Percentiles rank a stretch among this genome's conserved stretches.
Conservation (phyloP, 2,797 vertebrate species). For the Etheostoma nigrum region DNA sequence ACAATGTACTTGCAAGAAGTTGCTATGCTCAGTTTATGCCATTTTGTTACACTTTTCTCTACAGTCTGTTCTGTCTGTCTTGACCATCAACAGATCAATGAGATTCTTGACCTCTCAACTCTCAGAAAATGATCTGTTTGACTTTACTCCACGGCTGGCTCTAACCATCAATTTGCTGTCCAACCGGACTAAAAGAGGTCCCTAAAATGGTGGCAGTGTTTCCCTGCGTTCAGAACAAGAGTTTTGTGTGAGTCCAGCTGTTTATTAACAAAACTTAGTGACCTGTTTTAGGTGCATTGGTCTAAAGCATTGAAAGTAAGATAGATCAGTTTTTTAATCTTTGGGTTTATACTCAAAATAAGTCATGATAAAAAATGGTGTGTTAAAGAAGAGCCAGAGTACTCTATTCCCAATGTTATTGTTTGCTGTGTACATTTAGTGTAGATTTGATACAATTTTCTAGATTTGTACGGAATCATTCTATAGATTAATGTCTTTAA, state of each 20-base stretch:
- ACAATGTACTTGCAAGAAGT: not conserved
- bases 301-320: slow-evolving; percentile 21
- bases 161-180: slow-evolving; percentile 59
- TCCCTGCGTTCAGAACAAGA: slow-evolving; percentile 14
- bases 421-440: not conserved
- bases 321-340: slow-evolving; percentile 6
- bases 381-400: too few relatives aligned
- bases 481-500: not conserved
- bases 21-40: slow-evolving; percentile 8
- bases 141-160: slow-evolving; percentile 46
- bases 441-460: not conserved
- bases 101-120: slow-evolving; percentile 48
- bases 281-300: slow-evolving; percentile 4
- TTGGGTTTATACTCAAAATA: not conserved
- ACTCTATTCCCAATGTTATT: not conserved
- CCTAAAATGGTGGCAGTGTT: slow-evolving; percentile 36
- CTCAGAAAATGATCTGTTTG: slow-evolving; percentile 46
- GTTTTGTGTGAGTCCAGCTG: slow-evolving; percentile 7
- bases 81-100: slow-evolving; percentile 20
- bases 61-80: slow-evolving; percentile 24
- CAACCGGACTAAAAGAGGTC: slow-evolving; percentile 36
- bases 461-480: not conserved
- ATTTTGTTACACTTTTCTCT: not conserved
- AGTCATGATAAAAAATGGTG: not conserved
- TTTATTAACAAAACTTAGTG: slow-evolving; percentile 17